Base-by-base conservation (phyloP, 1,140 invertebrate genomes). In the Lycorma delicatula region DNA sequence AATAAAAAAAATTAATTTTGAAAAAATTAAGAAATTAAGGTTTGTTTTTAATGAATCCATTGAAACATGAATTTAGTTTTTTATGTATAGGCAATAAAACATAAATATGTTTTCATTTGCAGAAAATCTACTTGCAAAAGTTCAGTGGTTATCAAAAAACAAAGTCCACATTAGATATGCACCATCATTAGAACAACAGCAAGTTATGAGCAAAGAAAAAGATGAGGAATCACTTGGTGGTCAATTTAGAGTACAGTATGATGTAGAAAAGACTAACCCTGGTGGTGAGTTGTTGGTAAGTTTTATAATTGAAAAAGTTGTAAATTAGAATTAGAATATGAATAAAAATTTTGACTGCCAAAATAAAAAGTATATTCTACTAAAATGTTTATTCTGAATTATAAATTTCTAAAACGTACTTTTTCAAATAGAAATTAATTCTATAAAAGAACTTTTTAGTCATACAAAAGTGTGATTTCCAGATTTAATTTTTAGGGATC, bases 221-320 rank as follows among this genome's bases (percentile, higher is more conserved):
- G 62, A 69, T 18, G 60, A 71, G 3, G 81, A 79, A 3, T n/a
- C n/a, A n/a, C 64, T 79, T n/a, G 67, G 75, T 31, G 81, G 80
- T 27, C 81, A 83, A 62, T 80, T 84, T 60, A 73, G 82, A 3
- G 79, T 83, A 4, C 78, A 81, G 56, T 84, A 84, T 63, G 80
- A 84, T 55, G 79, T 84, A 0, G 75, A 79, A 26, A 67, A 77
- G 26, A 67, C 74, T 1, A 52, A 65, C 16, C 74, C 74, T 26
- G 80, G 59, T 13, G 59, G 79, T 47, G 75, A 82, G 68, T 69
- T 82, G 60, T 67, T 81, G 68, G 79, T 81, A 67, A 70, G 67
- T 55, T 23, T 11, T 48, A 36, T 11, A 13, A 2, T 27, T 47
- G 41, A 3, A n/a, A 46, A 27, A 5, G n/a, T 47, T 3, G 22